phyloP scores from a whole-genome alignment of 2,113 vertebrate genomes.

The Nansenia antarctica region DNA sequence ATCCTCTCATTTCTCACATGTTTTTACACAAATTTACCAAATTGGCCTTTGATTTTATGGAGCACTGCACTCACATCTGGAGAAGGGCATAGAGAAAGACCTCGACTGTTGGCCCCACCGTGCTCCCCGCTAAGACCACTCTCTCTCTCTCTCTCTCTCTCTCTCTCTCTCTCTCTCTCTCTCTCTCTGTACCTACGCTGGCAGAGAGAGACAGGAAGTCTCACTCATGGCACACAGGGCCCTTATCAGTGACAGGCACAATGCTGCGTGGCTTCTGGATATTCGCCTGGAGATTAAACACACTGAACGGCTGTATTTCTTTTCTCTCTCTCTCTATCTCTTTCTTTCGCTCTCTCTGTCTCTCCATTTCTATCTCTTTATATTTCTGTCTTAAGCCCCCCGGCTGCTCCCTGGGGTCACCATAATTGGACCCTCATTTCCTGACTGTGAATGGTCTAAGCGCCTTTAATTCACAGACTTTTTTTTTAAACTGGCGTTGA shows the following conservation, averaged over 20 bases:
- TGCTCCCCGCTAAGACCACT: not conserved
- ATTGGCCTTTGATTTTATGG: conserved; percentile 42
- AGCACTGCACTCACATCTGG: conserved; percentile 26
- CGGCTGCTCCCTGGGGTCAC: conserved; percentile 34
- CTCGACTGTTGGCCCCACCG: not conserved
- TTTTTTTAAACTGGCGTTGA: conserved; percentile 32
- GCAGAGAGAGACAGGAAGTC: not conserved
- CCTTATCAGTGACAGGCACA: conserved; percentile 25
- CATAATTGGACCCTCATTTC: conserved; percentile 58
- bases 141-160: not conserved
- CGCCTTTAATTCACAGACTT: conserved; percentile 50
- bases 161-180: not conserved
- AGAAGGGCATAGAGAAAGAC: conserved; percentile 3
- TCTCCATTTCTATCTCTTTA: conserved; percentile 4
- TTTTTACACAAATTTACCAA: conserved; percentile 31
- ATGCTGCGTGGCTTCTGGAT: not conserved
- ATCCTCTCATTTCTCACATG: not conserved
- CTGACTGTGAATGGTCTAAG: conserved; percentile 50
- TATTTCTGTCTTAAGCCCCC: conserved; percentile 10
- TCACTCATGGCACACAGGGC: conserved; percentile 13
- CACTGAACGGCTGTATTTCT: conserved; percentile 1
- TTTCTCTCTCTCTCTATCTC: not conserved
- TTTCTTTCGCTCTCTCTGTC: not conserved
- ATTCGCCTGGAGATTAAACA: conserved; percentile 7
- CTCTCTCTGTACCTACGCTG: conserved; percentile 6